Evolutionary conservation across 2,797 vertebrate species (phyloP).

Genomic region (Malurus splendens): DNA sequence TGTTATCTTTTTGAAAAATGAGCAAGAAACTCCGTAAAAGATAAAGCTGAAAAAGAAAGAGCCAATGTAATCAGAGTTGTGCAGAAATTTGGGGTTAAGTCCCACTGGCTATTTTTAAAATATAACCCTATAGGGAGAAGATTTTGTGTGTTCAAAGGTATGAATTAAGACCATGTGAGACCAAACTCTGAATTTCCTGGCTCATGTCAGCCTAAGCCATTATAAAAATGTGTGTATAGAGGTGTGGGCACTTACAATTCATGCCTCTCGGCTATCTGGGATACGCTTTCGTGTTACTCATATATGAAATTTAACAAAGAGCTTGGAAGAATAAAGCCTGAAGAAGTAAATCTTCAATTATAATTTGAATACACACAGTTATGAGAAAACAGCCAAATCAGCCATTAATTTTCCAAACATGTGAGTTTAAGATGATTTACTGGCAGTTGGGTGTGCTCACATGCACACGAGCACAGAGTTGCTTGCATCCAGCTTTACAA

Average conservation of each 20-base stretch:
- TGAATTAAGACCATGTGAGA: conserved; percentile 28
- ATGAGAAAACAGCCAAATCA: neutral
- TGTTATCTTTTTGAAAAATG: neutral
- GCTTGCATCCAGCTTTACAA: conserved; percentile 48
- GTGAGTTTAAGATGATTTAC: conserved; percentile 45
- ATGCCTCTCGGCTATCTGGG: conserved; percentile 16
- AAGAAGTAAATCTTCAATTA: neutral
- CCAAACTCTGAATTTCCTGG: conserved; percentile 36
- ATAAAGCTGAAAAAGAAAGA: conserved; percentile 4
- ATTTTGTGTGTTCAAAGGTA: neutral
- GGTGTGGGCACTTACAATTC: conserved; percentile 19
- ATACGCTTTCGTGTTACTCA: neutral
- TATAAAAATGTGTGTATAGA: conserved; percentile 7
- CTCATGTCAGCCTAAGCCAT: conserved; percentile 12
- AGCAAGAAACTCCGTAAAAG: neutral
- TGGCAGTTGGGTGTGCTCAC: neutral
- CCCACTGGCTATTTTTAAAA: neutral
- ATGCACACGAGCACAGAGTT: neutral
- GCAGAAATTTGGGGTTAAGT: neutral
- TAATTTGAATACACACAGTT: conserved; percentile 2
- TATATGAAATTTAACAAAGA: neutral
- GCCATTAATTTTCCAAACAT: conserved; percentile 13
- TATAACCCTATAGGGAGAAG: neutral
- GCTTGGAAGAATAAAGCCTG: neutral
- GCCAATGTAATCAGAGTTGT: neutral